These are phyloP conservation scores for Ericerus pela DNA, from an alignment of 1,140 invertebrate genomes.

Conservation along the genomic window DNA sequence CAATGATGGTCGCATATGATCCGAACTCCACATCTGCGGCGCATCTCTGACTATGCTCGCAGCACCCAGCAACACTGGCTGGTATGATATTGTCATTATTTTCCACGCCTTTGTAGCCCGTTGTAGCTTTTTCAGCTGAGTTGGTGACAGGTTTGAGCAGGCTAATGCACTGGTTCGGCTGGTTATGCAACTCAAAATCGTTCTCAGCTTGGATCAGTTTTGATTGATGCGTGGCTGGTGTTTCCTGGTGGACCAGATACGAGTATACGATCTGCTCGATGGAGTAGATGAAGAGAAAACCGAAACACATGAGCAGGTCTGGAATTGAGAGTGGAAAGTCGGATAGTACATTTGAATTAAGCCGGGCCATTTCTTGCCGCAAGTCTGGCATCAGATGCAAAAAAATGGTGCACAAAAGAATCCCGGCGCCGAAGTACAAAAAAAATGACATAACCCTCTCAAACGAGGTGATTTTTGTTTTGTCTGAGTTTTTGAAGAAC, in stretches of 20 bases:
- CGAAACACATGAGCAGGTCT: slow-evolving; percentile 37
- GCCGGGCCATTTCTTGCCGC: slow-evolving; percentile 33
- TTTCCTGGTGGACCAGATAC: not conserved
- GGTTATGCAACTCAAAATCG: too few species aligned
- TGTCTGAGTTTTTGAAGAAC: not conserved
- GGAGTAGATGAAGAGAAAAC: slow-evolving; percentile 42
- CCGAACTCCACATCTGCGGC: not conserved
- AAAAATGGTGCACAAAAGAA: slow-evolving; percentile 77
- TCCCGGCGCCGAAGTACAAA: slow-evolving; percentile 77
- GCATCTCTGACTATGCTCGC: not conserved
- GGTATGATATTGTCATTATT: too few species aligned
- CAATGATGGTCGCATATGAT: not conserved
- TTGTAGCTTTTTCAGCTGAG: not conserved
- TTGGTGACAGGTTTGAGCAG: not conserved
- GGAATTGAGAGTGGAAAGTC: slow-evolving; percentile 31
- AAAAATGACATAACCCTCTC: slow-evolving; percentile 28
- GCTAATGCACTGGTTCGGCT: too few species aligned
- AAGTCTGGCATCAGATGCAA: slow-evolving; percentile 82
- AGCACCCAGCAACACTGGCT: too few species aligned
- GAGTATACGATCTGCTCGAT: slow-evolving; percentile 32
- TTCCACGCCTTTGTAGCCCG: too few species aligned
- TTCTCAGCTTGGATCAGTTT: not conserved
- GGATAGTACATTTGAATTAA: not conserved
- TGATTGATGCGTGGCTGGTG: not conserved
- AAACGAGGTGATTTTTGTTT: not conserved